Conservation (phyloP, 35 echinoderm and acorn worm genomes). For the Apostichopus californicus region DNA sequence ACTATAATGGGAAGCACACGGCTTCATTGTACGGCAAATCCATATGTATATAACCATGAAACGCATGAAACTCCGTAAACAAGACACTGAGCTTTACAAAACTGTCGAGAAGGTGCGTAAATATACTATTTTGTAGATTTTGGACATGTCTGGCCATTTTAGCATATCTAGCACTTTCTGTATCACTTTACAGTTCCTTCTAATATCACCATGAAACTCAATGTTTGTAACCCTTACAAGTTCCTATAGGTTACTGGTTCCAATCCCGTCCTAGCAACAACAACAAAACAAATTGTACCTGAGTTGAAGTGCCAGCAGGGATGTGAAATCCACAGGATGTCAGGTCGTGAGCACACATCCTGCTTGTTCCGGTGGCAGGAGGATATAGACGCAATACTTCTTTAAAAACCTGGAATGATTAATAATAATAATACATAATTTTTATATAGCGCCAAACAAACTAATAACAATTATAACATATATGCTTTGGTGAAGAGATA, state of each 20-base stretch:
- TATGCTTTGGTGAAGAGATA: no score
- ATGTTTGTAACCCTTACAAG: neutral
- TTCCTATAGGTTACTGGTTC: neutral
- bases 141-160: neutral
- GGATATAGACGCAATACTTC: slow-evolving; percentile 71
- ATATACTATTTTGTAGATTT: neutral
- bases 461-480: no score
- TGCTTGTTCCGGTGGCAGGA: slow-evolving; percentile 45
- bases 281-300: neutral
- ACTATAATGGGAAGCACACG: no score
- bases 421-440: no score
- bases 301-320: slow-evolving; percentile 48
- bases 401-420: slow-evolving; percentile 27
- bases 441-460: no score
- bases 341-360: slow-evolving; percentile 31
- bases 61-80: no score
- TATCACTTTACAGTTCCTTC: neutral
- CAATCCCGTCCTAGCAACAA: neutral
- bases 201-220: no score
- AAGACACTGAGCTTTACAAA: no score
- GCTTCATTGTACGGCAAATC: no score
- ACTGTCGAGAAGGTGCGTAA: neutral
- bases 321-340: slow-evolving; percentile 39
- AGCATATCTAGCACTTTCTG: neutral
- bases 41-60: no score